Evolutionary conservation across 2,888 invertebrate species (phyloP).

Genomic region (Drosophila recens): DNA sequence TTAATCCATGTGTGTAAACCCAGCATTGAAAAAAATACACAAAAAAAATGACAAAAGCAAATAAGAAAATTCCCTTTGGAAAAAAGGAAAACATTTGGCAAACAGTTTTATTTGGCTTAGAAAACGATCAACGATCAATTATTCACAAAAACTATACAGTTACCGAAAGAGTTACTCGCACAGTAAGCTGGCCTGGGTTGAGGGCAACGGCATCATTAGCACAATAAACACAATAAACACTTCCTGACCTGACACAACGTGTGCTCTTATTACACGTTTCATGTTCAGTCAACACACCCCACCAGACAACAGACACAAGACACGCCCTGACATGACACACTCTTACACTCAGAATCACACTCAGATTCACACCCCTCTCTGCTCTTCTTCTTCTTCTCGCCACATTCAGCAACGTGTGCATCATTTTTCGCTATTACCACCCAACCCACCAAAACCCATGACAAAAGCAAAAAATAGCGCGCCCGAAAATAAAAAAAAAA

Average conservation of each 20-base stretch:
- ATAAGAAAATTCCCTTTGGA: slow-evolving; percentile 42
- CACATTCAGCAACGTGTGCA: slow-evolving; percentile 22
- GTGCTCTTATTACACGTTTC: slow-evolving; percentile 17
- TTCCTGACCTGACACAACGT: slow-evolving; percentile 46
- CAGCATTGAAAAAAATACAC: slow-evolving; percentile 58
- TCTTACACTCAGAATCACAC: slow-evolving; percentile 8
- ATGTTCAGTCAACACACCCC: slow-evolving; percentile 13
- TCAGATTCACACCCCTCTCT: slow-evolving; percentile 9
- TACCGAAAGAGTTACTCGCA: neutral
- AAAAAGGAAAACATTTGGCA: slow-evolving; percentile 36
- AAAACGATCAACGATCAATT: slow-evolving; percentile 5
- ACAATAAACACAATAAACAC: neutral
- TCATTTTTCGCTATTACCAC: slow-evolving; percentile 35
- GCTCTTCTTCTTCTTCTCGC: slow-evolving; percentile 10
- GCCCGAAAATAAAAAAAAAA: slow-evolving; percentile 13
- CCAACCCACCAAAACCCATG: slow-evolving; percentile 28
- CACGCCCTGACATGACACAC: slow-evolving; percentile 43
- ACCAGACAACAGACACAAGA: neutral
- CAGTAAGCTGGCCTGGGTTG: neutral
- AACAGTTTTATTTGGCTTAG: slow-evolving; percentile 35
- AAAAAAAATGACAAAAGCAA: slow-evolving; percentile 49
- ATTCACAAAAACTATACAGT: neutral
- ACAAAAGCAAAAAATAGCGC: slow-evolving; percentile 45
- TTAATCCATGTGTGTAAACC: slow-evolving; percentile 66
- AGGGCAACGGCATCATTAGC: slow-evolving; percentile 18